A percentile compares a stretch with the other conserved stretches of the same genome.
Conservation (phyloP, 2,113 vertebrate genomes). For the Orcinus orca region DNA sequence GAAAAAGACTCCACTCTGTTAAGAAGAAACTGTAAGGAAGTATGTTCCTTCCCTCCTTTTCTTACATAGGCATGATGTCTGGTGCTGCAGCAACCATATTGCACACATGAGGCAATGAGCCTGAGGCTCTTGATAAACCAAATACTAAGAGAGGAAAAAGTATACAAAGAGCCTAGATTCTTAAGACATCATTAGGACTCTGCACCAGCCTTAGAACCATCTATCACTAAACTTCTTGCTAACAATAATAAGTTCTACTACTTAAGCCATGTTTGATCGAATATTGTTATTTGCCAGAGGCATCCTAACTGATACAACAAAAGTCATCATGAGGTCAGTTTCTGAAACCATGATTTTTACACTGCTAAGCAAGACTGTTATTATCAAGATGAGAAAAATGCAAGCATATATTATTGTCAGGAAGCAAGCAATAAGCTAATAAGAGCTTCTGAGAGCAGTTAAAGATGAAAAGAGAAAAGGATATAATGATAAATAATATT, state of each 20-base stretch:
- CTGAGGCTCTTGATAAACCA: neutral
- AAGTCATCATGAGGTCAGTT: constrained; percentile 11
- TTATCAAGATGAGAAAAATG: constrained; percentile 5
- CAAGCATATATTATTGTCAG: neutral
- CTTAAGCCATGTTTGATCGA: constrained; percentile 17
- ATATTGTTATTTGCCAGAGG: neutral
- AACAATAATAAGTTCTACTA: neutral
- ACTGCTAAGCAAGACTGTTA: neutral
- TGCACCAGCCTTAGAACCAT: neutral
- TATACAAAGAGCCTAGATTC: neutral
- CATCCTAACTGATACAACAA: neutral
- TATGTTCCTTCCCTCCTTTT: neutral
- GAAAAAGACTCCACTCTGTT: neutral
- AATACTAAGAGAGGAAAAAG: neutral
- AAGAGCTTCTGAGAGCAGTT: neutral
- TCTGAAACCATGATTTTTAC: constrained; percentile 19
- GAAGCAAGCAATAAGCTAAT: constrained; percentile 9
- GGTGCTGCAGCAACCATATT: neutral
- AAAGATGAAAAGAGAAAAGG: constrained; percentile 25
- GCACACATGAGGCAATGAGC: neutral
- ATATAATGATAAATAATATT: neutral
- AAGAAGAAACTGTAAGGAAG: neutral
- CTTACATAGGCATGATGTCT: neutral
- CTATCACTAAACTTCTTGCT: neutral
- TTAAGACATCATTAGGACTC: neutral